These are phyloP conservation scores for Microdon myrmicae DNA, from an alignment of 2,888 invertebrate genomes.

Conservation along the genomic window DNA sequence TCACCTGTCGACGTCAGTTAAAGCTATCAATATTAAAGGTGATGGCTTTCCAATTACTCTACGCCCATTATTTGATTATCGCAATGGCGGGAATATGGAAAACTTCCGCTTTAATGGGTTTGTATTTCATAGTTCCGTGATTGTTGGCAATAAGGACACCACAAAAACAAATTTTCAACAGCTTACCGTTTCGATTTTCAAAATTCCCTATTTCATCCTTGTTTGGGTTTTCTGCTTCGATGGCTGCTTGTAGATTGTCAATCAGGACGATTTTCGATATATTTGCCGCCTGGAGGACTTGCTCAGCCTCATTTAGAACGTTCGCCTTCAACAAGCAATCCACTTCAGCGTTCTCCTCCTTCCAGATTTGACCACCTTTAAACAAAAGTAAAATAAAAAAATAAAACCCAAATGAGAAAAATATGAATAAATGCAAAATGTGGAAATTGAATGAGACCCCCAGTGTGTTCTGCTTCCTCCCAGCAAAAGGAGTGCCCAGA, in stretches of 20 bases:
- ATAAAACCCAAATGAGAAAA: neutral
- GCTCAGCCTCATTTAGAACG: conserved; percentile 73
- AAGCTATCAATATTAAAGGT: no score
- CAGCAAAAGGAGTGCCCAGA: no score
- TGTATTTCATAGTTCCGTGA: conserved; percentile 19
- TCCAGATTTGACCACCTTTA: conserved; percentile 65
- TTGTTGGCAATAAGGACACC: conserved; percentile 39
- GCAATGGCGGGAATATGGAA: no score
- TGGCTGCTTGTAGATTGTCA: conserved; percentile 80
- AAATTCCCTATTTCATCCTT: conserved; percentile 75
- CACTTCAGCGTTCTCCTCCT: conserved; percentile 67
- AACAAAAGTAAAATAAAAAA: neutral
- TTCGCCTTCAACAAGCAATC: conserved; percentile 79
- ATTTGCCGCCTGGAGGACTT: conserved; percentile 72
- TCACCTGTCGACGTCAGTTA: no score
- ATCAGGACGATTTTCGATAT: conserved; percentile 79
- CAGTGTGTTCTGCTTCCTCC: no score
- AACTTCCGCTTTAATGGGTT: no score
- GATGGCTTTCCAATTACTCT: no score
- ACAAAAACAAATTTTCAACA: conserved; percentile 25
- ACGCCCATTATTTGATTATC: no score
- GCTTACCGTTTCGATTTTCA: conserved; percentile 76
- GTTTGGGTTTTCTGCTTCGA: conserved; percentile 82
- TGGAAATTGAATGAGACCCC: no score
- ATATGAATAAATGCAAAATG: conserved; percentile 5